Evolutionary conservation across 2,797 vertebrate species (phyloP).

Genomic region (Pangasius mekongensis): DNA sequence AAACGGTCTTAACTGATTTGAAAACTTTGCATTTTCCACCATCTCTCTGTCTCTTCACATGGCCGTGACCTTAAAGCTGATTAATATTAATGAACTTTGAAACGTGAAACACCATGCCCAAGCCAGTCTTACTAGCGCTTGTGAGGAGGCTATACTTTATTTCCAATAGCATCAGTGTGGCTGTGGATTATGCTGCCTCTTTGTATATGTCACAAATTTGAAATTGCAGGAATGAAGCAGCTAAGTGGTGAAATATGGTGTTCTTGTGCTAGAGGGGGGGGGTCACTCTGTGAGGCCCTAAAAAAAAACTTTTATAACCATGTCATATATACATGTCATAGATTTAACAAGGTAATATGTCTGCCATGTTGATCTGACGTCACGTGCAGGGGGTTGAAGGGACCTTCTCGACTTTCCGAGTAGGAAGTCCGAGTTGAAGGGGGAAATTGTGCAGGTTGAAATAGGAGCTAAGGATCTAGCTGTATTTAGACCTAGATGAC

Average conservation of each 20-base stretch:
- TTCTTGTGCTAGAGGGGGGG: neutral
- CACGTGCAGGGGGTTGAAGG: too few species aligned
- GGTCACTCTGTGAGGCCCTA: neutral
- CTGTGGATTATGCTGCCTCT: neutral
- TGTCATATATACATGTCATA: neutral
- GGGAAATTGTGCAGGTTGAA: neutral
- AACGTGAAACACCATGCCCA: neutral
- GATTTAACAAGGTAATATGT: neutral
- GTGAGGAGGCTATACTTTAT: neutral
- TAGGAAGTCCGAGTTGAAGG: too few species aligned
- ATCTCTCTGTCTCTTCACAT: neutral
- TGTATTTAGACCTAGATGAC: neutral
- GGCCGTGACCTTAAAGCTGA: neutral
- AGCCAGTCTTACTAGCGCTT: neutral
- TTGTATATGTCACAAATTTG: neutral
- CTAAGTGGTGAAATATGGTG: neutral
- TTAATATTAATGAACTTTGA: constrained; percentile 16
- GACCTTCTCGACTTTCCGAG: too few species aligned
- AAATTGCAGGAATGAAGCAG: neutral
- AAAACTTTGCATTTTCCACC: neutral
- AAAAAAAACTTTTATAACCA: neutral
- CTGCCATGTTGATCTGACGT: neutral
- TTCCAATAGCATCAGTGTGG: neutral
- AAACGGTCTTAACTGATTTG: neutral
- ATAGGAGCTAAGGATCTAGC: neutral